Base-by-base conservation (phyloP, 1,140 invertebrate species). In the Micrasema minimum region DNA sequence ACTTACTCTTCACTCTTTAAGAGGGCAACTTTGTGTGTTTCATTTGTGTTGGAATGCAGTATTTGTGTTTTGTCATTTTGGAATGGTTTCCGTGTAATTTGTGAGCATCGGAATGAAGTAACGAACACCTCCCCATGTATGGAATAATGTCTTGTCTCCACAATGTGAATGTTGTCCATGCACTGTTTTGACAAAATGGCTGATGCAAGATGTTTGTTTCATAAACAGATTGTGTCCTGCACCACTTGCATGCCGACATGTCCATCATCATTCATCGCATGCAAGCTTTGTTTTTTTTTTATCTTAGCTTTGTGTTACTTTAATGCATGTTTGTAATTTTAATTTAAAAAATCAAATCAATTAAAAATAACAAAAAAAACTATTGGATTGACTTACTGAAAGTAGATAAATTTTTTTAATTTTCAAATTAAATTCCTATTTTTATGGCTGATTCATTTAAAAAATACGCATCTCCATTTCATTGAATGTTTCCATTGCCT, bases 11-110 rank as follows among this genome's bases (percentile, higher is more conserved):
- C 37, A n/a, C n/a, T 37, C 31, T 31, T 57, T 57, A 57, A 22
- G 57, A 62, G 57, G 57, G 57, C 57, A 62, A 43, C 38, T 41
- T 57, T 37, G 18, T 35, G 51, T 61, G 57, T 9, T 61, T 61
- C n/a, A n/a, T 59, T 61, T 61, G 57, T 62, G 37, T 62, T 62
- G 57, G 57, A 62, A 62, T 62, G 57, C 37, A 14, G 38, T 62
- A 62, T 16, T 38, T 43, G 16, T 62, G 16, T 62, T 41, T 41
- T 14, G 22, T 12, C 20, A 18, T 55, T 20, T 43, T 23, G 41
- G 57, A 62, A 62, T 62, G 57, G 23, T 18, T 62, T 62, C 16
- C 14, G 41, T 45, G 20, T 41, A 23, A 18, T 22, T 45, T 43
- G 18, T 22, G 16, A 22, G 3, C 23, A 31, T 43, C 12, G 11